Evolutionary conservation across 1,140 invertebrate genomes (phyloP).

Genomic region (Papilio polytes): DNA sequence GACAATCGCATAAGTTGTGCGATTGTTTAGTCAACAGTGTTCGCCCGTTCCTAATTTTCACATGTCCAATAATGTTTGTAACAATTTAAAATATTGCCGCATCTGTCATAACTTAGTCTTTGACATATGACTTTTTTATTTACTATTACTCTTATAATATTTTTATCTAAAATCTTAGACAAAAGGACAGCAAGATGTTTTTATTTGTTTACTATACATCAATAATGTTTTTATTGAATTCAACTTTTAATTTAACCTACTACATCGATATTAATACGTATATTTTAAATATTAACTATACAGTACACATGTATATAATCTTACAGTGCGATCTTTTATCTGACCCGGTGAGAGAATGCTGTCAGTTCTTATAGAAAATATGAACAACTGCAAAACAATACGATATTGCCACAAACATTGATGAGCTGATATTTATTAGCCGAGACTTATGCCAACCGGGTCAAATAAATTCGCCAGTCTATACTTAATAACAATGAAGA

Average conservation of each 20-base stretch:
- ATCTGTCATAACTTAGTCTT: constrained; percentile 8
- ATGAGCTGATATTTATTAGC: too few species aligned
- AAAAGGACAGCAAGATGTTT: constrained; percentile 34
- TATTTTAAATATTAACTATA: constrained; percentile 28
- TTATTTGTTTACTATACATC: constrained; percentile 31
- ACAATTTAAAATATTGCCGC: neutral
- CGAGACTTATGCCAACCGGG: too few species aligned
- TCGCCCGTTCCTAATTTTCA: neutral
- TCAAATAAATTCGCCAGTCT: neutral
- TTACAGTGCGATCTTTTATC: constrained; percentile 3
- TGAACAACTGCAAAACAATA: neutral
- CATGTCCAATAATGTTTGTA: neutral
- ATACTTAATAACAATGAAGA: constrained; percentile 20
- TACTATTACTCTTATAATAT: neutral
- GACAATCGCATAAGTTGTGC: too few species aligned
- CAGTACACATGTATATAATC: constrained; percentile 36
- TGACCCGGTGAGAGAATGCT: too few species aligned
- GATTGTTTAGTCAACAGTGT: too few species aligned
- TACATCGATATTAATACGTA: constrained; percentile 18
- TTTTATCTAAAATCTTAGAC: constrained; percentile 31
- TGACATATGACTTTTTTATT: neutral
- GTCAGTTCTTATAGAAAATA: neutral
- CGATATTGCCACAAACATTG: too few species aligned
- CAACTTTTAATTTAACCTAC: neutral
- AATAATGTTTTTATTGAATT: constrained; percentile 1